Base-by-base conservation (phyloP, 1,140 invertebrate genomes). In the Tetranychus urticae region DNA sequence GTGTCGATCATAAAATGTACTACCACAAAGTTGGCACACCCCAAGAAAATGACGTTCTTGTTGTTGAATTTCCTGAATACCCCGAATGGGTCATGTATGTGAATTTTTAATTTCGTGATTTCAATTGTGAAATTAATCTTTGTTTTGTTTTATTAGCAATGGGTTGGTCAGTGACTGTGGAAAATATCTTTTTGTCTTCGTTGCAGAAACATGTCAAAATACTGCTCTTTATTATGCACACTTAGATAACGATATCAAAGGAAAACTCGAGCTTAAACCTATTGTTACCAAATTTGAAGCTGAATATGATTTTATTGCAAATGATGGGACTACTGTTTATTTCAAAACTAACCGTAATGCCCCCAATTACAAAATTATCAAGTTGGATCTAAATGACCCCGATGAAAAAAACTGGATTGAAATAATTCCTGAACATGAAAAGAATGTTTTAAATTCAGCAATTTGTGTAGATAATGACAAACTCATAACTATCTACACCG, bases 281-380 rank as follows among this genome's bases (percentile, higher is more conserved):
- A 78, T 96, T 66, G 81, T 97, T 36, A 81, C 84, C 66, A 84
- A 87, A 72, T 85, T 92, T 71, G 88, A 96, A 74, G 86, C 88
- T 31, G 88, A 94, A 75, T 97, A 91, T 75, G 83, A 92, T 82
- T 96, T 92, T 71, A 77, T 97, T 14, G 89, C 89, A 31, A 96
- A 94, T 74, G 79, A 84, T 65, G 89, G 82, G 10, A 77, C 80
- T 0, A 77, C 84, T 63, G 85, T 83, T 65, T 81, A 88, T 68
- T 88, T 98, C 70, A 81, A 83, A 35, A 97, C 93, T 36, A 97
- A 97, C 73, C 86, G 88, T 74, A 80, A 89, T 73, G 86, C 93
- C 14, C 83, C 88, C 31, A 91, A 90, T 71, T 93, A 88, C 71
- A 80, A 83, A 63, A 74, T 97, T 14, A 82, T 97, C 66, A 79